Base-by-base conservation (phyloP, 2,113 vertebrate species). In the Mixornis gularis region DNA sequence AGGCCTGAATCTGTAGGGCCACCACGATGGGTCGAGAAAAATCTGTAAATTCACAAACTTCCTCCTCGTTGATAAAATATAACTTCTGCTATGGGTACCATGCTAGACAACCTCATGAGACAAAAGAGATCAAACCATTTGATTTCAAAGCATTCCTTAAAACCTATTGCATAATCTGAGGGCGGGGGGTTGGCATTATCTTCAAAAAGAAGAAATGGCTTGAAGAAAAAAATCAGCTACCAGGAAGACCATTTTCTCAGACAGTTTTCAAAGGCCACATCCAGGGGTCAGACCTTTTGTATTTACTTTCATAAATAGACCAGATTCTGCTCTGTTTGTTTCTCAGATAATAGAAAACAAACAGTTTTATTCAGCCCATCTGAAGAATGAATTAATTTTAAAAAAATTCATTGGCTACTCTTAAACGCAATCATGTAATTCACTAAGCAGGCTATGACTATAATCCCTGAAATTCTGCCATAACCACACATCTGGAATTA, bases 231-330 rank as follows among this genome's bases (percentile, higher is more conserved):
- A 91, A 49, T 69, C 55, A 46, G 85, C 69, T 77, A 93, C 71
- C 84, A 91, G 85, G 82, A 92, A 90, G 62, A 92, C 32, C 59
- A 13, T 72, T 94, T 93, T 95, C 95, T 96, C 90, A 93, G 80
- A 85, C 48, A 30, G 18, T 68, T 95, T 94, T 95, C 91, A 96
- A 95, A 97, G 88, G 72, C 90, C 81, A 71, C 56, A 80, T 64
- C 79, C 87, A 92, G 22, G 60, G 94, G 92, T 93, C 86, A 91
- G 92, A 82, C 79, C 90, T 86, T 94, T 85, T 95, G 79, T 95
- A 87, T 96, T 96, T 94, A 86, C 72, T 94, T 94, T 79, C 84
- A 91, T 93, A 95, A 95, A 95, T 44, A 95, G 80, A 89, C 62
- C 84, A 68, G 64, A 94, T 43, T 84, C 72, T 58, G 65, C 34